Base-by-base conservation (phyloP, 2,888 invertebrate genomes). In the Drosophila paracracens region DNA sequence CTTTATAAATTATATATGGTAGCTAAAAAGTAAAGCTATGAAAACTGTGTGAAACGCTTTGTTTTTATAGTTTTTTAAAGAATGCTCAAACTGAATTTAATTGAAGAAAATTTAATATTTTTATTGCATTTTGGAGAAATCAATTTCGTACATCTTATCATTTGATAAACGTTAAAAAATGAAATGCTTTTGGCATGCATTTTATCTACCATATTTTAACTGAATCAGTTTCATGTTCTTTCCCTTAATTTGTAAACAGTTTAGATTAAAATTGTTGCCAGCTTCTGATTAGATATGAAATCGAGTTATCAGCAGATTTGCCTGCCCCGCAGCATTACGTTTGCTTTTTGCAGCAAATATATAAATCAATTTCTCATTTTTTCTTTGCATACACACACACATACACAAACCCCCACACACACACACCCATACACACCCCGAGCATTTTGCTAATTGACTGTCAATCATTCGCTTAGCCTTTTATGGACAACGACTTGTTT, bases 401-500 rank as follows among this genome's bases (percentile, higher is more conserved):
- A 43, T 8, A 11, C 10, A 52, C 11, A 18, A 10, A 33, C 35
- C 5, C 16, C 2, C 2, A 25, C 43, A 35, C 2, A 36, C 18
- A 21, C 5, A 48, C 31, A 50, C 40, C 4, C 57, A 29, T 29
- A 53, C 51, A 35, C 52, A 57, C 29, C 6, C 36, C 8, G 13
- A 25, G 29, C 53, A 65, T 40, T 59, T 74, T 53, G 75, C 74
- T 72, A 72, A 74, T 72, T 72, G 72, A 46, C 74, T 72, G 72
- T 65, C 72, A 72, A 72, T 72, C 72, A 72, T 65, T 54, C 74
- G 66, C 53, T 65, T 72, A 65, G 74, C 54, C 74, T 65, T 72
- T 72, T 53, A 54, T 58, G 53, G 27, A 25, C 21, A 74, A 57
- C 40, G 58, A 72, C 67, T 74, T 72, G 66, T 74, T 66, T 74